phyloP scores from a whole-genome alignment of 2,113 vertebrate genomes.

The Pangasianodon hypophthalmus region DNA sequence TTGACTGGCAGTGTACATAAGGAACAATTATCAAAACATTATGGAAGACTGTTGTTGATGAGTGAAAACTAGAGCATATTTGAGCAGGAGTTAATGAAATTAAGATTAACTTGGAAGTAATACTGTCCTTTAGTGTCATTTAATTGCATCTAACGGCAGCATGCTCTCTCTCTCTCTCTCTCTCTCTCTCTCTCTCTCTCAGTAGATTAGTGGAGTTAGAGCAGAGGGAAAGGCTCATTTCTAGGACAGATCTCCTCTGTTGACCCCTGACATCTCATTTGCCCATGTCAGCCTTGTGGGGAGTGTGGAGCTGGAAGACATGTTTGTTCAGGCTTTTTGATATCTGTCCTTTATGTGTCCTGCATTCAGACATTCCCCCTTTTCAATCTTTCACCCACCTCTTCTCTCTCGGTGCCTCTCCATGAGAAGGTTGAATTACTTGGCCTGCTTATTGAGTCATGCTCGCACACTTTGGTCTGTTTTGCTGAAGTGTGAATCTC shows the following conservation, averaged over 20 bases:
- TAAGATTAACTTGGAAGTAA: neutral
- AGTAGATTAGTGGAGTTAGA: slow-evolving; percentile 21
- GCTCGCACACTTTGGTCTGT: slow-evolving; percentile 31
- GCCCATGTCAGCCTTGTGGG: slow-evolving; percentile 38
- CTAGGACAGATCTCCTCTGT: slow-evolving; percentile 35
- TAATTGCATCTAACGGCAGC: neutral
- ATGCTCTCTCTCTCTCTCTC: neutral
- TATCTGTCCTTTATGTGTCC: slow-evolving; percentile 57
- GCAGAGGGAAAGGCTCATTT: slow-evolving; percentile 28
- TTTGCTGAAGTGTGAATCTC: slow-evolving; percentile 35
- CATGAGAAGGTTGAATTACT: slow-evolving; percentile 41
- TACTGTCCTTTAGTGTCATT: neutral
- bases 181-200: slow-evolving; percentile 29
- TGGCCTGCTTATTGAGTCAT: slow-evolving; percentile 46
- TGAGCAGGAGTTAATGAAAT: neutral
- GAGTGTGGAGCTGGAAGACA: slow-evolving; percentile 40
- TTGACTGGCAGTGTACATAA: neutral
- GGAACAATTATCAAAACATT: neutral
- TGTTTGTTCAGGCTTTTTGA: slow-evolving; percentile 45
- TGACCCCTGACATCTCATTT: slow-evolving; percentile 55
- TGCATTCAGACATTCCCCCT: slow-evolving; percentile 29
- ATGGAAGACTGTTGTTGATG: neutral
- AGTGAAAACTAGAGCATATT: neutral
- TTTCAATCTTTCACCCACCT: slow-evolving; percentile 32
- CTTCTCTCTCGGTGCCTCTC: slow-evolving; percentile 22